Percentiles rank a stretch among this genome's conserved stretches.
phyloP scores from a whole-genome alignment of 2,797 vertebrate species.

The Tympanoctomys barrerae region DNA sequence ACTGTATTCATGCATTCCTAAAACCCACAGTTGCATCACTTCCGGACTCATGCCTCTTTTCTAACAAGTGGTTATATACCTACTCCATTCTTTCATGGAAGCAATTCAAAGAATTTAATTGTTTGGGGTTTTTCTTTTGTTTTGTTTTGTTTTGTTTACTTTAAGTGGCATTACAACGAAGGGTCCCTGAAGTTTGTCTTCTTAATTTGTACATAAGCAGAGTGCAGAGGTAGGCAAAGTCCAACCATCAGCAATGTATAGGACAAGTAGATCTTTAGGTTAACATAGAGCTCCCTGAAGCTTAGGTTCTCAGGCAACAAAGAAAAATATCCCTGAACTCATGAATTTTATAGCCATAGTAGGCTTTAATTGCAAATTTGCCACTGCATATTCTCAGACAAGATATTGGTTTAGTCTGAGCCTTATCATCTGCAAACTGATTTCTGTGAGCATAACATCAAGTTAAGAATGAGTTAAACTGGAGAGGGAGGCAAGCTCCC shows the following conservation, averaged over 20 bases:
- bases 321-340: constrained; percentile 57
- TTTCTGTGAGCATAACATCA: not conserved
- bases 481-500: not conserved
- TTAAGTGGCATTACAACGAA: constrained; percentile 65
- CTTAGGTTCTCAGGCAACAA: not conserved
- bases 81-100: not conserved
- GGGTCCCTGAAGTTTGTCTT: constrained; percentile 12
- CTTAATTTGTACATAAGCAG: constrained; percentile 54
- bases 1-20: constrained; percentile 28
- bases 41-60: constrained; percentile 28
- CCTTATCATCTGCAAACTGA: constrained; percentile 50
- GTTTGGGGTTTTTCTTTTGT: too few species aligned
- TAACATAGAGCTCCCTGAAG: constrained; percentile 38
- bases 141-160: not conserved
- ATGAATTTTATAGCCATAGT: constrained; percentile 44
- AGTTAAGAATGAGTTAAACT: constrained; percentile 38
- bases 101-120: constrained; percentile 54
- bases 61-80: constrained; percentile 38
- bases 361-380: constrained; percentile 60
- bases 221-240: not conserved
- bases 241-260: constrained; percentile 20
- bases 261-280: not conserved
- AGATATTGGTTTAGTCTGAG: constrained; percentile 24
- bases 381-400: constrained; percentile 4
- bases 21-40: constrained; percentile 52